Base-by-base conservation (phyloP, 30 jellyfish, hydroid and myxozoan species). In the Cassiopea andromeda region DNA sequence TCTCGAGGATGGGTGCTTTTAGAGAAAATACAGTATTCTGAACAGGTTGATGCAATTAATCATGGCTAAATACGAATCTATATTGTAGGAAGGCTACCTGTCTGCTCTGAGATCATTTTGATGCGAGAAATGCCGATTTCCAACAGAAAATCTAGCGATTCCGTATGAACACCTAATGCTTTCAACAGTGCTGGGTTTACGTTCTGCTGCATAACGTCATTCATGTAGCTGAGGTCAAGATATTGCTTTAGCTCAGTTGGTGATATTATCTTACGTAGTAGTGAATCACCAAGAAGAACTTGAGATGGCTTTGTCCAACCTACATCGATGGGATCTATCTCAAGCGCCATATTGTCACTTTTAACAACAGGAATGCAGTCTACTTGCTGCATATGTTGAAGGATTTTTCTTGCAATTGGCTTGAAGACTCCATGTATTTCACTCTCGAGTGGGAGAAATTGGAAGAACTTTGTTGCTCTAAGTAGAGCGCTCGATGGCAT, bases 81-180 rank as follows among this genome's bases (percentile, higher is more conserved):
- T 17, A 18, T n/a, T 38, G 50, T 54, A 1, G 13, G 17, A 13
- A 71, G 49, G 5, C 57, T 54, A 46, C 89, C 92, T 50, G 38
- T 48, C 44, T 75, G 69, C 68, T 86, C 73, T 3, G 88, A 17
- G 15, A 93, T 94, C 3, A 68, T 89, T 66, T 78, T 81, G 89
- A 89, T 44, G 48, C 73, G 89, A 43, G 92, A 70, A 50, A 78
- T 94, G 84, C 93, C 69, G 1, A 94, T 84, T 69, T 94, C 98
- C 82, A 94, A n/a, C 73, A 94, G 77, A 54, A 79, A 90, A 48
- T 89, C 93, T 48, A 94, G 77, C 2, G 94, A 45, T 68, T 90
- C 85, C 3, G 93, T 44, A 15, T 81, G 90, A 13, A 94, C 98
- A 80, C 97, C 98, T 17, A 94, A 82, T 46, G 94, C 85, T 9